A percentile compares a stretch with the other conserved stretches of the same genome.
Evolutionary conservation across 2,113 vertebrate species (phyloP).

Genomic region (Pachyramphus minor): DNA sequence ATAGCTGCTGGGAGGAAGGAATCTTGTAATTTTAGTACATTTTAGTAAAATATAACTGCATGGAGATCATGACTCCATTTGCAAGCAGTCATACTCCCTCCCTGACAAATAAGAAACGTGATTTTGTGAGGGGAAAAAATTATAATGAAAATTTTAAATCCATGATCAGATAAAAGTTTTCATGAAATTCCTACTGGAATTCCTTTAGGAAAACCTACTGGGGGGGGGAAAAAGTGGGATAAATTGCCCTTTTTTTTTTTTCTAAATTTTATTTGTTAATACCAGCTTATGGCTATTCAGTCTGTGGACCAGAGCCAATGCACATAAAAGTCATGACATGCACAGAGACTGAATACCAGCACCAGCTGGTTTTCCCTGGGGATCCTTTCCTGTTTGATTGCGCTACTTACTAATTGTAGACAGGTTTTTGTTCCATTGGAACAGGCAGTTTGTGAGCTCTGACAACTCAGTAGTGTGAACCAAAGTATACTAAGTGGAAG

Average conservation of each 20-base stretch:
- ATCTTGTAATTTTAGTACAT: background rate
- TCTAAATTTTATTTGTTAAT: background rate
- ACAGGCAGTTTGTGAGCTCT: background rate
- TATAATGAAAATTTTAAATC: background rate
- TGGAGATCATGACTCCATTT: background rate
- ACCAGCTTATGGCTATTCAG: background rate
- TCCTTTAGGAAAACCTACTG: background rate
- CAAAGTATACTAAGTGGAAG: background rate
- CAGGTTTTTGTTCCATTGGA: background rate
- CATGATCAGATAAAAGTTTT: background rate
- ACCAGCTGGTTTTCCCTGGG: background rate
- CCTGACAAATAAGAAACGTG: background rate
- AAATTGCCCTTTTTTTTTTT: background rate
- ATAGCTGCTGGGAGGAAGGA: background rate
- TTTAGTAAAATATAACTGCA: background rate
- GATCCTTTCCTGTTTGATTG: background rate
- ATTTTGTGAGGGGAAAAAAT: background rate
- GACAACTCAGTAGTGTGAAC: background rate
- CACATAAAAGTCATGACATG: background rate
- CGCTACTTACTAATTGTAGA: background rate
- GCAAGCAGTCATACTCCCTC: background rate
- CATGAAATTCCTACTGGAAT: background rate
- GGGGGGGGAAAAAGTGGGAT: background rate
- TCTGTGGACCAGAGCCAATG: background rate
- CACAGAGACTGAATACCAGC: background rate